Percentiles rank a stretch among this genome's conserved stretches.
Evolutionary conservation across 2,797 vertebrate genomes (phyloP).

Genomic region (Notolabrus celidotus): DNA sequence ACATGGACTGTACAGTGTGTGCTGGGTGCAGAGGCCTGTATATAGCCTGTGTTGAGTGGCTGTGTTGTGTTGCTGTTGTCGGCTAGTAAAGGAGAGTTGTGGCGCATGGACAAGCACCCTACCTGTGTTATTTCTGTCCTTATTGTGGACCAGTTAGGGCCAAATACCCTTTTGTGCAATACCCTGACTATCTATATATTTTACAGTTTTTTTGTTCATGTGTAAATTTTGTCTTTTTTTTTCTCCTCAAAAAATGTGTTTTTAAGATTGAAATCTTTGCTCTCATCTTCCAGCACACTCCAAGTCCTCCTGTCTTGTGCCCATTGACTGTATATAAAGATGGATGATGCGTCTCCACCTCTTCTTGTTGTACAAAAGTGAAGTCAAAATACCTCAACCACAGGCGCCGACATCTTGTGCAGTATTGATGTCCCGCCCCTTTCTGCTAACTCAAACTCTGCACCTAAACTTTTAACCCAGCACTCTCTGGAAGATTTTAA

Average conservation of each 20-base stretch:
- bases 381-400: too few species aligned
- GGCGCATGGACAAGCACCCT: constrained; percentile 81
- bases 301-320: neutral
- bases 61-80: constrained; percentile 80
- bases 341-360: too few species aligned
- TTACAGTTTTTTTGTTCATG: constrained; percentile 63
- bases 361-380: too few species aligned
- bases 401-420: too few species aligned
- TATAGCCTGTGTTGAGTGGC: constrained; percentile 81
- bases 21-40: constrained; percentile 73
- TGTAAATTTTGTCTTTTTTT: constrained; percentile 43
- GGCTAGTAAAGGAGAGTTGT: constrained; percentile 76
- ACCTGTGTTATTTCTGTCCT: constrained; percentile 79
- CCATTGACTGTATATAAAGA: too few species aligned
- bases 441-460: too few species aligned
- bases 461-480: too few species aligned
- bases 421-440: too few species aligned
- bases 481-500: too few species aligned
- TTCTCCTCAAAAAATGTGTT: constrained; percentile 53
- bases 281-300: constrained; percentile 30
- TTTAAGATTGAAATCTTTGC: constrained; percentile 50
- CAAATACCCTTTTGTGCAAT: constrained; percentile 83
- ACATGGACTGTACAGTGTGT: constrained; percentile 58
- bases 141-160: constrained; percentile 79
- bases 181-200: constrained; percentile 77